Base-by-base conservation (phyloP, 53 echinoderm and acorn worm species). In the Arbacia lixula region DNA sequence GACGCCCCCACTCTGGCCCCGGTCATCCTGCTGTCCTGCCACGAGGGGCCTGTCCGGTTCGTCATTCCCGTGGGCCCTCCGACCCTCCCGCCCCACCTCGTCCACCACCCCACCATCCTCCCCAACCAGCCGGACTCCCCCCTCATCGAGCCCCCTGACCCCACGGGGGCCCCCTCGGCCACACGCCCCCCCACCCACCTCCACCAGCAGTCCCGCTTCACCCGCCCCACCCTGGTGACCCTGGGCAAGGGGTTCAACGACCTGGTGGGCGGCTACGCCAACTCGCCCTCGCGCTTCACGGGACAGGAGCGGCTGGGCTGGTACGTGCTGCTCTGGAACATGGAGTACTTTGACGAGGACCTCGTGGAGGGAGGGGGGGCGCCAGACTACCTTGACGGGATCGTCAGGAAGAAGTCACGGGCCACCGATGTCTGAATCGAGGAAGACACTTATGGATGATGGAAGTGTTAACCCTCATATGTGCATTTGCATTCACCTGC, bases 311-410 rank as follows among this genome's bases (percentile, higher is more conserved):
- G 92, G 42, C 72, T 92, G 42, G 99, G 86, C 46, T 88, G 83
- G 81, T 94, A 92, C 71, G 88, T 99, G 46, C 85, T 99, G 19
- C 46, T 94, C 36, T 94, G 99, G 94, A 95, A 92, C 60, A 89
- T 88, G 9, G 88, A 89, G 19, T 84, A 90, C 33, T 99, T 92
- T 89, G 88, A 92, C 40, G 78, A 89, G 72, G 80, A 72, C 19
- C 65, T 55, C 4, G 30, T 56, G 60, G 76, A 83, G 28, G 30
- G 14, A 6, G 60, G 42, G n/a, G 24, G 16, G 26, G 4, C 29
- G 36, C n/a, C n/a, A n/a, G 62, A 81, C 43, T 81, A 42, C 49
- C 82, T 81, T 0, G 82, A 81, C 11, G 82, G 64, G 6, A 63
- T 81, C 8, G 82, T 81, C 2, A 62, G 82, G 35, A 81, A 81